Base-by-base conservation (phyloP, 2,113 vertebrate species). In the Rhizomys pruinosus region DNA sequence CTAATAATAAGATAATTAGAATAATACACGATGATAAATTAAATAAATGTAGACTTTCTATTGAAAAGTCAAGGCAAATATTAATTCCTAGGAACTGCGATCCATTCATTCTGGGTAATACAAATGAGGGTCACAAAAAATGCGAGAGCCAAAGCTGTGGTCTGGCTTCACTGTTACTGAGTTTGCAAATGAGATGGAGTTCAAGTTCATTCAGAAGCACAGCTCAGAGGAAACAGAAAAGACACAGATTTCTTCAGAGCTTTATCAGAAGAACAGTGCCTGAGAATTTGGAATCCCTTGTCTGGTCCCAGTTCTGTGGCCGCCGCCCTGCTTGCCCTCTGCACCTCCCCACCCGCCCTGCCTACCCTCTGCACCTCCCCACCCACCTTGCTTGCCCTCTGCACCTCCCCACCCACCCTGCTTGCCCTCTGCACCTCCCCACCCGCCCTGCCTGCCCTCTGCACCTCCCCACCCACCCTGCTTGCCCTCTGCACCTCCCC, bases 181-280 rank as follows among this genome's bases (percentile, higher is more conserved):
- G 39, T 73, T 63, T 82, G 80, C 55, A 44, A 77, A 63, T 32
- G n/a, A 42, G 76, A 57, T 22, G 23, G 39, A 22, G n/a, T 52
- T 71, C 39, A n/a, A 63, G 69, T 59, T 59, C 57, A 59, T 59
- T 20, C 68, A 52, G 79, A 72, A 1, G 2, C 0, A 12, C 4
- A 32, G 9, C 13, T 82, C 23, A 4, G 3, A 11, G 37, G 13
- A 52, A 52, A 37, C 2, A 73, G 44, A 66, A 81, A 77, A 32
- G 20, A 79, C 11, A 11, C 4, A 22, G 23, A 5, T 42, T 44
- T 79, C 87, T 79, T 13, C 16, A 73, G 82, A 85, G 42, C 5
- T 11, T 11, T 9, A 17, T 27, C 19, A 10, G 34, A 19, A 61
- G 3, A 63, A 42, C 3, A 3, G 0, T 10, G 11, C 19, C 11